These are phyloP conservation scores for Enteromius paludinosus DNA, from an alignment of 2,797 vertebrate genomes.

Conservation along the genomic window DNA sequence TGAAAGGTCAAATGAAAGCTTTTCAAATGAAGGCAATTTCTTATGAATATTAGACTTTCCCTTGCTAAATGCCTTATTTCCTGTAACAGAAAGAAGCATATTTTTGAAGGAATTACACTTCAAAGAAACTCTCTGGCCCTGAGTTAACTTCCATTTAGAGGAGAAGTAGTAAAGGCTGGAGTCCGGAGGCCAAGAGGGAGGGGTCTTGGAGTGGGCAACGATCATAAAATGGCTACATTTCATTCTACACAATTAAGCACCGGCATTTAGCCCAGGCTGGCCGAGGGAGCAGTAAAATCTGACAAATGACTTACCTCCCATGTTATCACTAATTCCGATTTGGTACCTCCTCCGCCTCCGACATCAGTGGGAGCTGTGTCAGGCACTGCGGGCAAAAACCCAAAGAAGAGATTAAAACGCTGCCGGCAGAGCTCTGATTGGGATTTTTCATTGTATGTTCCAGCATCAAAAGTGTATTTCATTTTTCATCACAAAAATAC, in stretches of 20 bases:
- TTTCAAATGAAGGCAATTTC: not conserved
- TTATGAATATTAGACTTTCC: conserved; percentile 4
- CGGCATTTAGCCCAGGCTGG: conserved; percentile 28
- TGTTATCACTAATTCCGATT: conserved; percentile 96
- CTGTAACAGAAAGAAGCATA: conserved; percentile 47
- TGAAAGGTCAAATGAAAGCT: conserved; percentile 13
- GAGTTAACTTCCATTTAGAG: conserved; percentile 61
- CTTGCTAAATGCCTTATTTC: not conserved
- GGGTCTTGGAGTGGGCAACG: conserved; percentile 64
- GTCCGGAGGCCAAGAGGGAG: conserved; percentile 58
- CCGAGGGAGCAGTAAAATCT: conserved; percentile 71
- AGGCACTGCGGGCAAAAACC: conserved; percentile 78
- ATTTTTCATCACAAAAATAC: conserved; percentile 23
- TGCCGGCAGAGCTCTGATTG: conserved; percentile 63
- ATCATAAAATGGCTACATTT: conserved; percentile 75
- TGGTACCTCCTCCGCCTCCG: conserved; percentile 93
- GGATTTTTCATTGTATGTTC: conserved; percentile 18
- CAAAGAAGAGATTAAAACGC: conserved; percentile 42
- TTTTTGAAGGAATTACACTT: conserved; percentile 65
- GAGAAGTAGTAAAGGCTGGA: conserved; percentile 63
- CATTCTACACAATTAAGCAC: conserved; percentile 82
- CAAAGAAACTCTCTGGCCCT: conserved; percentile 63
- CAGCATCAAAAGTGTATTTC: not conserved
- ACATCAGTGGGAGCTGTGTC: conserved; percentile 93
- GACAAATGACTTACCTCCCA: conserved; percentile 95